These are phyloP conservation scores for Typhlichthys subterraneus DNA, from an alignment of 2,797 vertebrate species.

Conservation along the genomic window DNA sequence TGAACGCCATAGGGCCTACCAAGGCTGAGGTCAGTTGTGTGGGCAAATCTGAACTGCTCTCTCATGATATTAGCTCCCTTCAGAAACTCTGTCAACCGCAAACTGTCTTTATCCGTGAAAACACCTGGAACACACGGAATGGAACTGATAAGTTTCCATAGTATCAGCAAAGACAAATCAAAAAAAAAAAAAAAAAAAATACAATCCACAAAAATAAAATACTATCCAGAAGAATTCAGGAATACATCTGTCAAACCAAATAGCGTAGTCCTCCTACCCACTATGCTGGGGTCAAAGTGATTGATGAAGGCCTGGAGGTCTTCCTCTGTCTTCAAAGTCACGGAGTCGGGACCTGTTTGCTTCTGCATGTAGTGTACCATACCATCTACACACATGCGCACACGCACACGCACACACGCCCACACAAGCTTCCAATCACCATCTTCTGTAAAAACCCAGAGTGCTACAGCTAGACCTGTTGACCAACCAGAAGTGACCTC, in stretches of 20 bases:
- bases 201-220: no score
- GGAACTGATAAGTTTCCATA: neutral
- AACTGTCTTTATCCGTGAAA: constrained; percentile 58
- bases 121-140: constrained; percentile 59
- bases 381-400: constrained; percentile 57
- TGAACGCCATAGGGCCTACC: constrained; percentile 30
- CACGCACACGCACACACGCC: neutral
- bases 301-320: constrained; percentile 69
- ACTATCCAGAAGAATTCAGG: neutral
- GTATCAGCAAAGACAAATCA: neutral
- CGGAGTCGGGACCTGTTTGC: constrained; percentile 75
- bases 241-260: neutral
- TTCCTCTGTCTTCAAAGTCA: constrained; percentile 52
- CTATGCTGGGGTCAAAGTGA: constrained; percentile 73
- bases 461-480: no score
- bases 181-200: no score
- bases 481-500: no score
- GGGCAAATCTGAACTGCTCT: constrained; percentile 77
- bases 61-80: constrained; percentile 71
- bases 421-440: no score
- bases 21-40: constrained; percentile 53
- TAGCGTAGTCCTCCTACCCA: constrained; percentile 57
- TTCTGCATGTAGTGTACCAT: constrained; percentile 76
- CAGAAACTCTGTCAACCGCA: constrained; percentile 65
- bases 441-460: no score